These are phyloP conservation scores for Sycophila texana DNA, from an alignment of 2,888 invertebrate species.

Conservation along the genomic window DNA sequence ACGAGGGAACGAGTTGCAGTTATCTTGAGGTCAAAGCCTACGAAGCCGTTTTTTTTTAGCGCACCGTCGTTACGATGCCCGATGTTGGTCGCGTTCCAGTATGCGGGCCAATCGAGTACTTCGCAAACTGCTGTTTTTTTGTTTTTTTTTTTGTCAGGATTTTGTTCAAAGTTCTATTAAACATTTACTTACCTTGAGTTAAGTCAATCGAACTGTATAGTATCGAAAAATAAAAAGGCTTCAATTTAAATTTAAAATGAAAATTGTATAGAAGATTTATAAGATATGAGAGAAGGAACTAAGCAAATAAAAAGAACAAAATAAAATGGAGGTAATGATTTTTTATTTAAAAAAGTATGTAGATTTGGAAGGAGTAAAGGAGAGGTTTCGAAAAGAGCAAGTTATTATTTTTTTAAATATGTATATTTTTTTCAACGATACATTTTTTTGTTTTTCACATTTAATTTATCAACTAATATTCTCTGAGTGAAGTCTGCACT, in stretches of 20 bases:
- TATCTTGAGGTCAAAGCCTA: not conserved
- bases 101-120: no score
- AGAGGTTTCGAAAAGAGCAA: not conserved
- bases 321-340: not conserved
- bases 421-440: slow-evolving; percentile 56
- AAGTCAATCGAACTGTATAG: no score
- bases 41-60: not conserved
- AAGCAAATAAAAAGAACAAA: not conserved
- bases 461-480: slow-evolving; percentile 54
- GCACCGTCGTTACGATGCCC: not conserved
- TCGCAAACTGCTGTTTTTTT: no score
- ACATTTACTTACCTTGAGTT: no score
- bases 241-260: not conserved
- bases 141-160: no score
- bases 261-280: not conserved
- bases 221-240: no score
- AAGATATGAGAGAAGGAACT: no score
- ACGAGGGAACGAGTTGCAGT: not conserved
- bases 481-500: slow-evolving; percentile 55
- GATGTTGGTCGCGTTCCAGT: no score
- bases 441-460: slow-evolving; percentile 54
- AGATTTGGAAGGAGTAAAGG: not conserved
- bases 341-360: not conserved
- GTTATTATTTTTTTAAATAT: slow-evolving; percentile 48
- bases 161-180: no score